Conservation (phyloP, 64 coral and sea anemone species). For the Hydrozoanthus tunicans region DNA sequence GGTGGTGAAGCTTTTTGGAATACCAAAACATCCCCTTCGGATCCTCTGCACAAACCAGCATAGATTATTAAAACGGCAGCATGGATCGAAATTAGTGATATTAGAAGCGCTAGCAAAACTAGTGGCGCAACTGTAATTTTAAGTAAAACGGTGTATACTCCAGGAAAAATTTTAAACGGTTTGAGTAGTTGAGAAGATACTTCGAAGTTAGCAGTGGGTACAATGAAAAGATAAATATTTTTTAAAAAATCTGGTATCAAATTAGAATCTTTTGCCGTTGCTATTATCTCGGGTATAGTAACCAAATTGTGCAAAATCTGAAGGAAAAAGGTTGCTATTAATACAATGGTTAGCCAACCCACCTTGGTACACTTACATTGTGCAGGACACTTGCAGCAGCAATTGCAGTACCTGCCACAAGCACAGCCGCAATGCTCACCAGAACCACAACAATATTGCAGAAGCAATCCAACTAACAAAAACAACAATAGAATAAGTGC, state of each 20-base stretch:
- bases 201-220: neutral
- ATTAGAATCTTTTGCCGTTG: neutral
- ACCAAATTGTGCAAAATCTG: slow-evolving; percentile 16
- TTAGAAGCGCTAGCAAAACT: neutral
- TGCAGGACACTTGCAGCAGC: neutral
- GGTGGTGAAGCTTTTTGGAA: neutral
- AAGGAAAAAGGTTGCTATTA: neutral
- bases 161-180: neutral
- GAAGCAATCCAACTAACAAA: neutral
- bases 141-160: neutral
- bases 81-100: neutral
- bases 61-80: neutral
- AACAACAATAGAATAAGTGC: neutral
- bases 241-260: too few relatives aligned
- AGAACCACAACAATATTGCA: neutral
- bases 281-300: neutral
- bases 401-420: neutral
- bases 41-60: neutral
- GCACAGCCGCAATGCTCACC: neutral
- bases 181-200: neutral
- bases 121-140: slow-evolving; percentile 9
- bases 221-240: neutral
- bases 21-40: neutral
- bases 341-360: neutral
- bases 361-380: neutral